phyloP scores from a whole-genome alignment of 1,140 invertebrate genomes.

The Formica exsecta region DNA sequence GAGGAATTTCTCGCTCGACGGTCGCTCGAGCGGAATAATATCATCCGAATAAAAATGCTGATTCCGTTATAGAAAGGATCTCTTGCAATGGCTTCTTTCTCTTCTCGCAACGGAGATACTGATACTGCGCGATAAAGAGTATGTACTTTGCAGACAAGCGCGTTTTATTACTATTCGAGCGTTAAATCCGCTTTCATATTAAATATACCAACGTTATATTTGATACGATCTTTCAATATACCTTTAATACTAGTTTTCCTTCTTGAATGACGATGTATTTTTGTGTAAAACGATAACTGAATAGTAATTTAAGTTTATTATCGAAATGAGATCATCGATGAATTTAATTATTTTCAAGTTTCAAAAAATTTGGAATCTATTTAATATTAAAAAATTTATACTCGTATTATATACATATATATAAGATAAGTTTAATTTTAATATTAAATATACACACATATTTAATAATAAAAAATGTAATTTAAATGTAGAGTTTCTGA shows the following conservation, averaged over 20 bases:
- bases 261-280: neutral
- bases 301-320: neutral
- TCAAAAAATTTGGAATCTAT: neutral
- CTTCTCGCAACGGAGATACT: constrained; percentile 10
- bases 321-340: neutral
- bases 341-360: neutral
- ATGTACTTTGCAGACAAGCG: constrained; percentile 25
- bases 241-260: neutral
- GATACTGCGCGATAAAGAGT: constrained; percentile 40
- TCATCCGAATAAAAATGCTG: constrained; percentile 56
- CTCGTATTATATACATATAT: neutral
- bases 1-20: constrained; percentile 41
- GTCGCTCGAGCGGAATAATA: constrained; percentile 31
- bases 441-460: neutral
- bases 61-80: constrained; percentile 50
- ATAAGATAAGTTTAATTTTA: neutral
- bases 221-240: neutral
- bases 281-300: neutral
- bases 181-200: constrained; percentile 41
- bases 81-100: constrained; percentile 3
- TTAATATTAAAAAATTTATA: neutral
- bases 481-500: neutral
- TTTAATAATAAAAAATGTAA: neutral
- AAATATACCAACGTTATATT: constrained; percentile 26
- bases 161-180: constrained; percentile 46